Evolutionary conservation across 2,888 invertebrate genomes (phyloP).

Genomic region (Cephus spinipes): DNA sequence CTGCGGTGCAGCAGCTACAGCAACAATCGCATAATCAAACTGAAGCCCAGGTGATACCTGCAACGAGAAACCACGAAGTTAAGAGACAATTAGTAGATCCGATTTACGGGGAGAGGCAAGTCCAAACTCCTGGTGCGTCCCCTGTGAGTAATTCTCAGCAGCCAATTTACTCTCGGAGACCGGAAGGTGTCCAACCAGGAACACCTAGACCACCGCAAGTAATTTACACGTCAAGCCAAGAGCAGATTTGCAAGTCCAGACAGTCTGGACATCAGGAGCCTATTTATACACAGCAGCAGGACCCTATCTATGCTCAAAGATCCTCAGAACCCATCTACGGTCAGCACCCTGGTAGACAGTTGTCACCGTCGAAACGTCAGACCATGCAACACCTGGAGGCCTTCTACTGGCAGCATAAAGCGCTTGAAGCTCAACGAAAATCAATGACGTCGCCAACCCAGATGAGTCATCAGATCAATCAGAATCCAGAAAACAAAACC

Average conservation of each 20-base stretch:
- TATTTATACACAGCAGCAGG: conserved; percentile 23
- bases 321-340: conserved; percentile 39
- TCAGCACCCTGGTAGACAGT: conserved; percentile 31
- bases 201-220: conserved; percentile 12
- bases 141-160: conserved; percentile 3
- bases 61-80: background rate
- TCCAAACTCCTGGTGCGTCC: conserved; percentile 24
- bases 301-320: conserved; percentile 24
- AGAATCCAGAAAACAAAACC: conserved; percentile 16
- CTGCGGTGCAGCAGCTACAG: background rate
- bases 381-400: conserved; percentile 59
- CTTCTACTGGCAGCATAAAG: conserved; percentile 62
- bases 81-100: background rate
- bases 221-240: conserved; percentile 18
- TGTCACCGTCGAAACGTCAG: conserved; percentile 55
- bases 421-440: conserved; percentile 52
- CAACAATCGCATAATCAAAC: background rate
- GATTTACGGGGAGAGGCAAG: conserved; percentile 30
- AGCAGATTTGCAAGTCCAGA: conserved; percentile 9
- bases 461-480: conserved; percentile 28
- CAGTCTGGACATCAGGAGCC: conserved; percentile 29
- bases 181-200: conserved; percentile 26
- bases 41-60: background rate
- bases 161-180: conserved; percentile 20
- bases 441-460: conserved; percentile 30